Evolutionary conservation across 1,140 invertebrate genomes (phyloP).

Genomic region (Drosophila watanabei): DNA sequence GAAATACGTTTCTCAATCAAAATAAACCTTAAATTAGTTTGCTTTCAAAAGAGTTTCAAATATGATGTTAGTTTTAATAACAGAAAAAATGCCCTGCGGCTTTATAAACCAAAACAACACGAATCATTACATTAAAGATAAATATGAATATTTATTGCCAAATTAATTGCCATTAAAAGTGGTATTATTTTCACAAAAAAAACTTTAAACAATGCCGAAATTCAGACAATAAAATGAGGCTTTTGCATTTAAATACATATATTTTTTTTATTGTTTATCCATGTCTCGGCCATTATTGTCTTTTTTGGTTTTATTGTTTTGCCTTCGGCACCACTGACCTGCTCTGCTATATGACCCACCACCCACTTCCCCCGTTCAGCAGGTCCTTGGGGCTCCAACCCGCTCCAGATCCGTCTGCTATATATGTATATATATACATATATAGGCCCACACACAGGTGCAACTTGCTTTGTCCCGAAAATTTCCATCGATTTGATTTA

Average conservation of each 20-base stretch:
- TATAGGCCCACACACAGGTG: constrained; percentile 18
- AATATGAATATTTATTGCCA: background rate
- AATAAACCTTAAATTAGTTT: background rate
- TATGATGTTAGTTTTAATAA: too few species aligned
- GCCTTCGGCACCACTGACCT: background rate
- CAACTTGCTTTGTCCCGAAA: constrained; percentile 68
- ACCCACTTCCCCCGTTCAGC: constrained; percentile 13
- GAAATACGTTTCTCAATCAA: background rate
- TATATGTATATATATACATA: background rate
- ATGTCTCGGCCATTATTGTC: background rate
- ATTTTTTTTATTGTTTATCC: constrained; percentile 4
- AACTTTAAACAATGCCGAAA: background rate
- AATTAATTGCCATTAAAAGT: background rate
- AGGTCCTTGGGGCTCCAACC: constrained; percentile 54
- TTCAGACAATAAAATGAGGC: constrained; percentile 2
- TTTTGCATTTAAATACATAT: constrained; percentile 6
- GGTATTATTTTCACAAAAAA: background rate
- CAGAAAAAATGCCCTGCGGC: background rate
- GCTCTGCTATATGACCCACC: background rate
- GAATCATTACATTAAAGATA: background rate
- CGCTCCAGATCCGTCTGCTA: background rate
- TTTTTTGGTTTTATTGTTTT: background rate
- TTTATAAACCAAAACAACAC: background rate
- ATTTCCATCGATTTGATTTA: constrained; percentile 82
- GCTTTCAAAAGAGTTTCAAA: background rate